Conservation (phyloP, 2,113 vertebrate species). For the Crotalus helleri region DNA sequence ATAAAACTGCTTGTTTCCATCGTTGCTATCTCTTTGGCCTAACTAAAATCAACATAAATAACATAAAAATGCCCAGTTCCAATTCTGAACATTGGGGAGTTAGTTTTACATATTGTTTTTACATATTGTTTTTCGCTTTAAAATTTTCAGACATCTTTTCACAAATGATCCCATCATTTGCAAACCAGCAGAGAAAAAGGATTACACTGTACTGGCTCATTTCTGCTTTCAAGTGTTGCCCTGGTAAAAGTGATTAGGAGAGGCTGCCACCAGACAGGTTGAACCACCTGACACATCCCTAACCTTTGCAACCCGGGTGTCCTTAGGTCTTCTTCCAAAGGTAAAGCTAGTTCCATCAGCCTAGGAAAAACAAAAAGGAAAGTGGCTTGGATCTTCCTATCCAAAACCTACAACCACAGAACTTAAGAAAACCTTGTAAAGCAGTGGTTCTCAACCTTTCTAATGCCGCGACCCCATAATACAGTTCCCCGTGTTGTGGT, state of each 20-base stretch:
- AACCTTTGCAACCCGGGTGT: neutral
- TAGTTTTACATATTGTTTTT: neutral
- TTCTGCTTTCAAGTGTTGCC: neutral
- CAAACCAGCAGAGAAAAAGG: neutral
- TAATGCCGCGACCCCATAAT: no score
- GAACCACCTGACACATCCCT: neutral
- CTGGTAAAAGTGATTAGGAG: neutral
- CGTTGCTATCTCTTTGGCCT: neutral
- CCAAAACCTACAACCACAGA: neutral
- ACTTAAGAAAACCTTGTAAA: neutral
- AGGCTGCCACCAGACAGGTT: neutral
- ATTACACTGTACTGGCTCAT: neutral
- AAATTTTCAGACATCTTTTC: neutral
- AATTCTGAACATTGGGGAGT: neutral
- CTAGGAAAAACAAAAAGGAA: neutral
- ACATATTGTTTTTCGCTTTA: neutral
- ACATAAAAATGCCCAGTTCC: neutral
- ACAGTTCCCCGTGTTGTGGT: no score
- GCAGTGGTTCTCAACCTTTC: no score
- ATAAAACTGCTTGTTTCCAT: neutral
- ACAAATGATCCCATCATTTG: neutral
- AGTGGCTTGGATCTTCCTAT: neutral
- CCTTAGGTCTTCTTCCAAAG: neutral
- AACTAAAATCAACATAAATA: neutral
- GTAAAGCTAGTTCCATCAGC: neutral